These are phyloP conservation scores for Ophion slaviceki DNA, from an alignment of 2,888 invertebrate species.

Conservation along the genomic window DNA sequence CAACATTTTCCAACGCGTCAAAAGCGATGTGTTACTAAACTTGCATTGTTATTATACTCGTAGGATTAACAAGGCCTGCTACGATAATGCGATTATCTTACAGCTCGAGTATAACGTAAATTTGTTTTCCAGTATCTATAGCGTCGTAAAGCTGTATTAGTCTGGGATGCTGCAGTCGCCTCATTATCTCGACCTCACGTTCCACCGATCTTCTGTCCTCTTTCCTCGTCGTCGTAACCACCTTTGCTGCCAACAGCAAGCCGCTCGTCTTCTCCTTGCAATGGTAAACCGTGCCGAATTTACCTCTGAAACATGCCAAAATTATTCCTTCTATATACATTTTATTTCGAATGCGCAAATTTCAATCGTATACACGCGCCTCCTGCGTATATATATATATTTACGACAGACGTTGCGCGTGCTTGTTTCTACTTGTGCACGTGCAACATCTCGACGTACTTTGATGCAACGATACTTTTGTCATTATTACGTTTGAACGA, in stretches of 20 bases:
- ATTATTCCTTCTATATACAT: conserved; percentile 24
- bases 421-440: not conserved
- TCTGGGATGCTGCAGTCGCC: conserved; percentile 95
- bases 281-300: conserved; percentile 98
- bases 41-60: not conserved
- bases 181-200: conserved; percentile 98
- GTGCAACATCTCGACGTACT: too few species aligned
- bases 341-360: conserved; percentile 50
- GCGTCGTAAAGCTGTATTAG: conserved; percentile 99
- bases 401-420: not conserved
- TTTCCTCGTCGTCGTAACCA: conserved; percentile 92
- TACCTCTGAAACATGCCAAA: conserved; percentile 89
- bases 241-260: conserved; percentile 95
- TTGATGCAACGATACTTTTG: too few species aligned
- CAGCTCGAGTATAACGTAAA: conserved; percentile 99
- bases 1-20: not conserved
- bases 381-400: not conserved
- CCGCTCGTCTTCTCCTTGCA: conserved; percentile 94
- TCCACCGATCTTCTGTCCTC: conserved; percentile 96
- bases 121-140: conserved; percentile 96
- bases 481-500: not conserved
- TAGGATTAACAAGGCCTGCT: not conserved
- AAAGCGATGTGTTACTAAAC: not conserved
- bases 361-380: not conserved
- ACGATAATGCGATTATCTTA: conserved; percentile 86